Base-by-base conservation (phyloP, 2,888 invertebrate genomes). In the Sinelater perroti region DNA sequence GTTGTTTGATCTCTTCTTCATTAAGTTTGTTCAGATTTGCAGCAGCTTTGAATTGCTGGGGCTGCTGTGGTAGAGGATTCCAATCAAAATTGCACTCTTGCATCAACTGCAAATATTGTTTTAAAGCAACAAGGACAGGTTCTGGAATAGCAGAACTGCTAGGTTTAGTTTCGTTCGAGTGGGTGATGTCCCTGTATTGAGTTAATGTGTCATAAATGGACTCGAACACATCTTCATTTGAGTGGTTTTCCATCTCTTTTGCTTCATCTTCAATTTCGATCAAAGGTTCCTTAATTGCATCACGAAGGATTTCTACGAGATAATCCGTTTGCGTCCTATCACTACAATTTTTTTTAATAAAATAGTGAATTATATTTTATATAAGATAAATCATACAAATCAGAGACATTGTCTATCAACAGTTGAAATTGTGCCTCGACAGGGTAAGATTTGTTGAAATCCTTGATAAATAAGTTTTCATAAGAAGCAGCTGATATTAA, bases 401-500 rank as follows among this genome's bases (percentile, higher is more conserved):
- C 56, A 38, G 71, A 66, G 47, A 72, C 71, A 50, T 72, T 74
- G 50, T 71, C 72, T 13, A 69, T 65, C 54, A 78, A 71, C 64
- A 72, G 71, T 55, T 75, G 73, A 44, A 76, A 70, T 47, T 75
- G 75, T 46, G 50, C 61, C 8, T 70, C 70, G n/a, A 78, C 65
- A 26, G 68, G 68, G 63, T 75, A 70, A 11, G 69, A 65, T 45
- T 66, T 63, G 60, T 78, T 70, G 64, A 76, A 79, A 72, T 78
- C 77, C 61, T 70, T 72, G 60, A 78, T 73, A 68, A 79, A 79
- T 53, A 73, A 71, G 46, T 77, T 77, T 57, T 77, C 73, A 56
- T 77, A 77, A 44, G 77, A 62, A 6, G 75, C 71, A 14, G 69
- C 62, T 7, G 70, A 71, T 42, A 78, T 67, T 16, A 76, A 51